These are phyloP conservation scores for Agonopterix alstromeriana DNA, from an alignment of 2,888 invertebrate species.

Conservation along the genomic window DNA sequence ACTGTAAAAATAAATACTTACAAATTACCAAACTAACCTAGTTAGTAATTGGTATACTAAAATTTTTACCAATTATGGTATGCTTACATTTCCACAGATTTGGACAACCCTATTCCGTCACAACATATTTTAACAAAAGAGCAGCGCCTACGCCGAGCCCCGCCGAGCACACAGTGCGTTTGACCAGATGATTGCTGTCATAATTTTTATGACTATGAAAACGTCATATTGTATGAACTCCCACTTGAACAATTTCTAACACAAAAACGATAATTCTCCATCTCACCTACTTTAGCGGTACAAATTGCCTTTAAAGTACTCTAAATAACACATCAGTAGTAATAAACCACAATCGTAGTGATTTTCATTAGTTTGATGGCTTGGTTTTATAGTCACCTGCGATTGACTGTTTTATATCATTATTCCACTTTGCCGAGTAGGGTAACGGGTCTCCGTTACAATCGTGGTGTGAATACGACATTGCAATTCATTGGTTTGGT, in stretches of 20 bases:
- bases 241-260: no score
- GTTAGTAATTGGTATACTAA: no score
- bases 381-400: conserved; percentile 11
- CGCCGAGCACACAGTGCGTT: conserved; percentile 13
- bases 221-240: no score
- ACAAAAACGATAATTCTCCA: no score
- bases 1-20: no score
- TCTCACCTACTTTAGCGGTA: not conserved
- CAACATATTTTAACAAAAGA: conserved; percentile 13
- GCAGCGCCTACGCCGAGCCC: conserved; percentile 25
- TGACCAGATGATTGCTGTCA: conserved; percentile 25
- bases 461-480: conserved; percentile 44
- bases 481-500: conserved; percentile 18
- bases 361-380: conserved; percentile 30
- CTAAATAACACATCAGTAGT: conserved; percentile 6
- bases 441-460: conserved; percentile 44
- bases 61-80: no score
- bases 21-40: no score
- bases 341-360: conserved; percentile 17
- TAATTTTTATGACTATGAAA: conserved; percentile 17
- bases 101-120: conserved; percentile 13
- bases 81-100: conserved; percentile 1
- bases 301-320: conserved; percentile 10
- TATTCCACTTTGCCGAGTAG: conserved; percentile 49
- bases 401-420: conserved; percentile 39